A percentile compares a stretch with the other conserved stretches of the same genome.
These are phyloP conservation scores for Mantis religiosa DNA, from an alignment of 2,888 invertebrate species.

Conservation along the genomic window DNA sequence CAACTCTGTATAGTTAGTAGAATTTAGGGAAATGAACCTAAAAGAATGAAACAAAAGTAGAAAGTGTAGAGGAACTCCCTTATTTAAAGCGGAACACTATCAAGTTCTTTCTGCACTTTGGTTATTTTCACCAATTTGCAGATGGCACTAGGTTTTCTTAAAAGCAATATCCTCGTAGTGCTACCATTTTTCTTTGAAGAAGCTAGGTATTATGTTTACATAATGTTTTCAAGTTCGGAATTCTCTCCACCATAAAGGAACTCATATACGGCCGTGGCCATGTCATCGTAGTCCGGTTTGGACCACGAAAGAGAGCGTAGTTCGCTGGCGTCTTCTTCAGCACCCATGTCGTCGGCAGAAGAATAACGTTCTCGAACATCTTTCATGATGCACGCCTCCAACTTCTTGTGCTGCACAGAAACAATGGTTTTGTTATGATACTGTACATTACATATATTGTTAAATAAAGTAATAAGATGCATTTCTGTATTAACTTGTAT, in stretches of 20 bases:
- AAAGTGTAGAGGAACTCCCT: not conserved
- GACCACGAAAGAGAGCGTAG: slow-evolving; percentile 28
- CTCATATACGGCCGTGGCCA: slow-evolving; percentile 54
- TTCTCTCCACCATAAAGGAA: slow-evolving; percentile 58
- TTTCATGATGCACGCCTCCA: slow-evolving; percentile 69
- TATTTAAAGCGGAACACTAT: too few species aligned
- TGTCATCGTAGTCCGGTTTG: slow-evolving; percentile 34
- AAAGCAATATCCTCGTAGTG: not conserved
- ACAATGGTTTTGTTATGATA: too few species aligned
- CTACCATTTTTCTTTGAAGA: not conserved
- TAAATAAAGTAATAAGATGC: too few species aligned
- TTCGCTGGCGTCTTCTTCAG: slow-evolving; percentile 31
- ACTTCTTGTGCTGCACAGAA: slow-evolving; percentile 58
- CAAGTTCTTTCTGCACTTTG: too few species aligned
- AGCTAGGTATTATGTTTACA: not conserved
- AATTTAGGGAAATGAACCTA: too few species aligned
- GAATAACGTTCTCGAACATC: slow-evolving; percentile 56
- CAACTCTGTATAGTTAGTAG: too few species aligned
- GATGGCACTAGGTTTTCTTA: not conserved
- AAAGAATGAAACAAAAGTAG: not conserved
- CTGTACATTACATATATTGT: too few species aligned
- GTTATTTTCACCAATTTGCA: not conserved
- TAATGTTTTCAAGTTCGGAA: slow-evolving; percentile 50
- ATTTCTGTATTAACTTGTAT: too few species aligned
- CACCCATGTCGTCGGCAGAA: slow-evolving; percentile 45